Base-by-base conservation (phyloP, 2,888 invertebrate genomes). In the Gymnosoma rotundatum region DNA sequence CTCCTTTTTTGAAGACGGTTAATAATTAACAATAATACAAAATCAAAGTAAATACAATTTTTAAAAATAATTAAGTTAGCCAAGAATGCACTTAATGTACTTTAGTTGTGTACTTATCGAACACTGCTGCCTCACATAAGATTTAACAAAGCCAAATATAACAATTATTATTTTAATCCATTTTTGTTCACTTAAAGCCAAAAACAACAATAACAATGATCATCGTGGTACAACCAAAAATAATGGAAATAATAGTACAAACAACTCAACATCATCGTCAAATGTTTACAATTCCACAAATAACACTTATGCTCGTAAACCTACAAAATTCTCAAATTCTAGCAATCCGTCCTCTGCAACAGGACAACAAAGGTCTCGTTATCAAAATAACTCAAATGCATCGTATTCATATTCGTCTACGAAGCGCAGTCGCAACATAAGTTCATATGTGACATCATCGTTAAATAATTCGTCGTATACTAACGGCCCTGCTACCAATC, bases 401-500 rank as follows among this genome's bases (percentile, higher is more conserved):
- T 84, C 86, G 2, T 89, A 88, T 38, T 90, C 90, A 36, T 90
- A 90, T 82, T 90, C 90, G 52, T 90, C 91, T 48, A 88, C 91
- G 38, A 90, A 90, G 83, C 88, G 90, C 2, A 89, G 88, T 85
- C 90, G 82, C 5, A 83, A 79, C 14, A 83, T 64, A 48, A 83
- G 66, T 32, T 76, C 79, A 14, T 83, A 84, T 61, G 81, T 74
- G 10, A 18, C 81, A 45, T 78, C 80, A 20, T 86, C 75, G 2
- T 45, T 83, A 32, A 86, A 79, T 64, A 84, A 81, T 64, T 79
- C 78, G 16, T 87, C 88, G 18, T 85, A 78, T 61, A 52, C 61
- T 52, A 80, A 82, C 56, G 54, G 70, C 10, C 86, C 87, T 38
- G 78, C 36, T 12, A 78, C 93, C 86, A 93, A 93, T 88, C 94